Evolutionary conservation across 2,113 vertebrate genomes (phyloP), one percentile per base, ranked within the genome.

Genomic region (Poeciliopsis prolifica): DNA sequence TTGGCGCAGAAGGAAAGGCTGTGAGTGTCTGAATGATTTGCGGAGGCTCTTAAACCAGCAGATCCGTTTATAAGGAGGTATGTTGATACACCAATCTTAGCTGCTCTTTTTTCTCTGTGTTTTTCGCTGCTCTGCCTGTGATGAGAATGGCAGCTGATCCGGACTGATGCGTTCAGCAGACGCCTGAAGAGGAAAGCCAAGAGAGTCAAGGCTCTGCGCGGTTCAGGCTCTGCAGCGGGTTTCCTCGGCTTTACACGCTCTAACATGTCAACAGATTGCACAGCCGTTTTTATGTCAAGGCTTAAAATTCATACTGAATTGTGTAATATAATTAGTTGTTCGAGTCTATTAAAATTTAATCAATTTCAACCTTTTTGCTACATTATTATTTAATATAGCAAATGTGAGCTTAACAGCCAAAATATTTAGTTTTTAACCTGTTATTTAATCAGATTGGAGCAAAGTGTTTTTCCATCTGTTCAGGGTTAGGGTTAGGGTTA

Each of bases 111-210:
- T 54, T 7, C 12, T 48, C 13, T 31, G 30, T 44, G 62, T 58
- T 26, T 37, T 83, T 89, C 83, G 87, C 82, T 78, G 51, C 54
- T 77, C 68, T 28, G 88, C 77, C 81, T 12, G 66, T 87, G 86
- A 93, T 92, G 91, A 92, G 88, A 93, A 92, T 51, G 71, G 6
- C 92, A 94, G 91, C 83, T 90, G 90, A 93, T 87, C 48, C 22
- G 48, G 70, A 70, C 68, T 91, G 86, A 93, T 90, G 86, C 24
- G 28, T 89, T 88, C 81, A 85, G 84, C 91, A 93, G 92, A 91
- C 61, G 78, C 70, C 69, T 66, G 80, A 68, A 10, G 75, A 86
- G 58, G 76, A 80, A 83, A 82, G 78, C 51, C 58, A 70, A 82
- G 80, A 14, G 17, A 1, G 86, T 51, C 84, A 87, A 86, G 86